Percentiles rank a stretch among this genome's conserved stretches.
Conservation (phyloP, 2,113 vertebrate species). For the Ictidomys tridecemlineatus region DNA sequence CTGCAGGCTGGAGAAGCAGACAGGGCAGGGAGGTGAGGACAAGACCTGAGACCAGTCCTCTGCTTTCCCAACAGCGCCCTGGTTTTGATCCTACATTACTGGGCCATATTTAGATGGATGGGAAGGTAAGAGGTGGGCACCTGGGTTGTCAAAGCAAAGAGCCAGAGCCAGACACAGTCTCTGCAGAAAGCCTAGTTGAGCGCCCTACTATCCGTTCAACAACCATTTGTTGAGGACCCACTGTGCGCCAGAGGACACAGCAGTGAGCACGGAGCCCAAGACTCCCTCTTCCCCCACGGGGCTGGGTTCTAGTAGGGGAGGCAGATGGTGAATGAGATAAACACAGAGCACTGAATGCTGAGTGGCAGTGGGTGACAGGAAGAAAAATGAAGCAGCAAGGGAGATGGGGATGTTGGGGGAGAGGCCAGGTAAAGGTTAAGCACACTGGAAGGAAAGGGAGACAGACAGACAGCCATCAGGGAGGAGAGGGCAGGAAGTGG, state of each 20-base stretch:
- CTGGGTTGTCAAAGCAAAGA: neutral
- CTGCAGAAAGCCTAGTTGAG: neutral
- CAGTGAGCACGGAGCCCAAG: neutral
- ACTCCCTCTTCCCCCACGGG: fast-evolving
- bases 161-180: neutral
- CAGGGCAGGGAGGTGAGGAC: fast-evolving
- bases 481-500: no score
- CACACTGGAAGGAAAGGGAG: neutral
- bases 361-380: no score
- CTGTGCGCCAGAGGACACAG: neutral
- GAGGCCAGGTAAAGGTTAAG: neutral
- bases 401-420: neutral
- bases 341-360: fast-evolving
- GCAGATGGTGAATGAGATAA: neutral
- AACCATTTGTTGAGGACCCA: neutral
- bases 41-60: neutral
- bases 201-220: fast-evolving
- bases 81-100: neutral
- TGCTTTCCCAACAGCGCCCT: neutral
- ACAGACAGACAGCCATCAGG: neutral
- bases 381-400: neutral
- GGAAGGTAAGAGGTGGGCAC: neutral
- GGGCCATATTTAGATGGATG: neutral
- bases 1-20: neutral
- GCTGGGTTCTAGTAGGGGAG: neutral